phyloP scores from a whole-genome alignment of 2,888 invertebrate genomes.

The Microplitis deprimator region DNA sequence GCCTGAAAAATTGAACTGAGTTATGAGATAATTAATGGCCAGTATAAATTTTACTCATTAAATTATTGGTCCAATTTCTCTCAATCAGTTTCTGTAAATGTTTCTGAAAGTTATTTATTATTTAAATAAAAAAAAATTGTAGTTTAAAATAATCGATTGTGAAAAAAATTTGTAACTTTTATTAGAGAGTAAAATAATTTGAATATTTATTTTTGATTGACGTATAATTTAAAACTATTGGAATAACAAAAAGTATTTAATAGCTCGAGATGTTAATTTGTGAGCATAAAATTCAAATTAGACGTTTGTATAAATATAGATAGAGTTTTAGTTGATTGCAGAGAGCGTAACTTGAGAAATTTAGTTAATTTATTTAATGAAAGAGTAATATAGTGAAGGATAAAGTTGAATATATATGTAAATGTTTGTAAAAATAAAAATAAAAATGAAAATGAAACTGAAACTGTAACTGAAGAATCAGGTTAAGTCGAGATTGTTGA shows the following conservation, averaged over 20 bases:
- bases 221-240: not conserved
- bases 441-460: constrained; percentile 11
- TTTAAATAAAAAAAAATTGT: not conserved
- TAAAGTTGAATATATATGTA: not conserved
- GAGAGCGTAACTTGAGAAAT: not conserved
- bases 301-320: not conserved
- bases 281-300: not conserved
- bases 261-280: not conserved
- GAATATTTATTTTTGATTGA: not conserved
- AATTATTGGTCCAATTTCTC: no score
- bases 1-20: no score
- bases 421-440: constrained; percentile 4
- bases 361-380: not conserved
- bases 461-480: constrained; percentile 20
- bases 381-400: not conserved
- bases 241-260: not conserved
- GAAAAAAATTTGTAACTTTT: not conserved
- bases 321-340: not conserved
- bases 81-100: no score
- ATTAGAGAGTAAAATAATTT: not conserved
- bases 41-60: no score
- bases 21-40: no score
- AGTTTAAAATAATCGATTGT: not conserved
- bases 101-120: no score
- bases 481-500: constrained; percentile 22